phyloP scores from a whole-genome alignment of 2,797 vertebrate species.

The Pseudochirops corinnae region DNA sequence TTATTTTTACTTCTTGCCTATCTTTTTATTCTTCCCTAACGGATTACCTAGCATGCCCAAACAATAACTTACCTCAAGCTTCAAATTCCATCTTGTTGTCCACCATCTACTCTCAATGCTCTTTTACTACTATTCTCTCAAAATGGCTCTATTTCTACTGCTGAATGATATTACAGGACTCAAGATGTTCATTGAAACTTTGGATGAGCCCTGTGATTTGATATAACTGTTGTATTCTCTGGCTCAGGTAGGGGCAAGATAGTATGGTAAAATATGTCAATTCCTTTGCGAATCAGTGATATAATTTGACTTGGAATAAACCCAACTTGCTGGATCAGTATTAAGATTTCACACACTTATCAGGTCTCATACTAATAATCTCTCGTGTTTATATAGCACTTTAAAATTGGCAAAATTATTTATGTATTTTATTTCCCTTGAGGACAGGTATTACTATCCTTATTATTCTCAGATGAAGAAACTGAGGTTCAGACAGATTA shows the following conservation, averaged over 20 bases:
- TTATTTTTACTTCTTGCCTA: conserved; percentile 2
- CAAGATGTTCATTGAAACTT: neutral
- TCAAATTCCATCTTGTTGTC: conserved; percentile 24
- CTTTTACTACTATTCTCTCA: neutral
- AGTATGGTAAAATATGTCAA: neutral
- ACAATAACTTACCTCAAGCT: conserved; percentile 50
- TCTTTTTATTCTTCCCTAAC: neutral
- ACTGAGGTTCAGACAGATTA: neutral
- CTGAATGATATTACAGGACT: neutral
- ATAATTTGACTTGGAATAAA: neutral
- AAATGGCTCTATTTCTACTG: neutral
- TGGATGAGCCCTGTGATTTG: neutral
- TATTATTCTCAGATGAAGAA: neutral
- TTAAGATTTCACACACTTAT: neutral
- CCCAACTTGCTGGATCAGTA: neutral
- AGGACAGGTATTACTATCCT: neutral
- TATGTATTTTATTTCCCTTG: neutral
- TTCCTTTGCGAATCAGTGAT: neutral
- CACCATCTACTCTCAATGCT: conserved; percentile 9
- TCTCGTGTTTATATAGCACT: neutral
- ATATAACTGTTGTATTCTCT: neutral
- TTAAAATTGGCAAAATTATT: neutral
- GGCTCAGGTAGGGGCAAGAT: neutral
- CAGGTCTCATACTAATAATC: neutral
- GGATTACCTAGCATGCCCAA: conserved; percentile 5